Evolutionary conservation across 1,140 invertebrate genomes (phyloP), one percentile per base, ranked within the genome.

Genomic region (Drosophila trapezifrons): DNA sequence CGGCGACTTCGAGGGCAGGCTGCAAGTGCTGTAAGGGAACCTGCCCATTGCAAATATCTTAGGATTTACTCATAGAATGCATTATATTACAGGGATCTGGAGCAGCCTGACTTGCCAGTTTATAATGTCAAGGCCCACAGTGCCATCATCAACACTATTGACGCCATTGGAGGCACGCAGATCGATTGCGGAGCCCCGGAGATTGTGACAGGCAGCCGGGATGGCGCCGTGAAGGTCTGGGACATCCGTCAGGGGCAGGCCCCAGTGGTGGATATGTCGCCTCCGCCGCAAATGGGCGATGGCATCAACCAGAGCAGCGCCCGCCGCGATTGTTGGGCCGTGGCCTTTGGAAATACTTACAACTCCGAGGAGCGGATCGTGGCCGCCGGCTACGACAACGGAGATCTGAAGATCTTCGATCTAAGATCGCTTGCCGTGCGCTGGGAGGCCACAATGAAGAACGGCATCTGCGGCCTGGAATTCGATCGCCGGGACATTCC

Each of bases 151-250:
- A 99, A 99, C 93, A 93, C 94, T 22, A 97, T 99, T 70, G 98
- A 99, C 94, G 98, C 97, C 15, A 95, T 99, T 70, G 97, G 96
- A n/a, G 98, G 98, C 8, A 94, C 95, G 20, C 95, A 93, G 49
- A 92, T 95, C 17, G 96, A 97, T 42, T 97, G 96, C 92, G 98
- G 97, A 22, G 97, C 98, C 8, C 97, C 98, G 25, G 98, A 99
- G 95, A 95, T 99, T 78, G 97, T 96, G 1, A 99, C 98, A 17
- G 98, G 97, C 13, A 97, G 97, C 76, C 94, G 96, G 93, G 98
- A 99, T 95, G 98, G 98, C 4, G 95, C 94, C 76, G 98, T 99
- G 0, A 99, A 98, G 94, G 95, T 99, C 1, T 99, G 98, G 98
- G 98, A 99, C 93, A 95, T 96, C 7, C 93, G 98, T 7, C 97